Percentiles rank a stretch among this genome's conserved stretches.
Evolutionary conservation across 2,113 vertebrate species (phyloP).

Genomic region (Genyomyrus donnyi): DNA sequence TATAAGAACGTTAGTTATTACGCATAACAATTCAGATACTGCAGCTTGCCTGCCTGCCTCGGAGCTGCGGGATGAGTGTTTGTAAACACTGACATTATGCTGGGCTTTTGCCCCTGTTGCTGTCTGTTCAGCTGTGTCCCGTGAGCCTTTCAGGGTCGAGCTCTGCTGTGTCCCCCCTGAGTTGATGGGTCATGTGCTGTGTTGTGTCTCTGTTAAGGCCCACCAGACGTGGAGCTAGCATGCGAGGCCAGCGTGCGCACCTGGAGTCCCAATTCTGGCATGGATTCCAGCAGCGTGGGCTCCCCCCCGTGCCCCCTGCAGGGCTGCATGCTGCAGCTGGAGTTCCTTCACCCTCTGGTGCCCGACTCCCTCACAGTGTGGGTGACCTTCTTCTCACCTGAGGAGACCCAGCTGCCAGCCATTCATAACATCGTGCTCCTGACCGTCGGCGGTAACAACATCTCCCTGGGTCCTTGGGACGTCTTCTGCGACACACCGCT

Average conservation of each 20-base stretch:
- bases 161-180: background rate
- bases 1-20: background rate
- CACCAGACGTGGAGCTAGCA: conserved; percentile 90
- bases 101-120: background rate
- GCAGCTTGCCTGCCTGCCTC: background rate
- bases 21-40: background rate
- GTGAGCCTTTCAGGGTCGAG: background rate
- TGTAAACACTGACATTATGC: background rate
- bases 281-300: conserved; percentile 67
- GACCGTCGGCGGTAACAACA: conserved; percentile 73
- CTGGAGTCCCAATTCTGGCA: conserved; percentile 87
- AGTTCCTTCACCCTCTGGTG: conserved; percentile 75
- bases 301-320: conserved; percentile 73
- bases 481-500: conserved; percentile 88
- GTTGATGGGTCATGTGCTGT: background rate
- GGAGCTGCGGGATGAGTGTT: background rate
- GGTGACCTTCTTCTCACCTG: conserved; percentile 87
- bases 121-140: background rate
- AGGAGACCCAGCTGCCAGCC: conserved; percentile 78
- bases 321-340: conserved; percentile 91
- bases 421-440: conserved; percentile 87
- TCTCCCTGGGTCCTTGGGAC: conserved; percentile 83
- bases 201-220: conserved; percentile 60
- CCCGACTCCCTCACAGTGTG: conserved; percentile 87
- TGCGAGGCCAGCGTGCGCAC: conserved; percentile 92